Percentiles rank a stretch among this genome's conserved stretches.
Conservation (phyloP, 2,113 vertebrate species). For the Numida meleagris region DNA sequence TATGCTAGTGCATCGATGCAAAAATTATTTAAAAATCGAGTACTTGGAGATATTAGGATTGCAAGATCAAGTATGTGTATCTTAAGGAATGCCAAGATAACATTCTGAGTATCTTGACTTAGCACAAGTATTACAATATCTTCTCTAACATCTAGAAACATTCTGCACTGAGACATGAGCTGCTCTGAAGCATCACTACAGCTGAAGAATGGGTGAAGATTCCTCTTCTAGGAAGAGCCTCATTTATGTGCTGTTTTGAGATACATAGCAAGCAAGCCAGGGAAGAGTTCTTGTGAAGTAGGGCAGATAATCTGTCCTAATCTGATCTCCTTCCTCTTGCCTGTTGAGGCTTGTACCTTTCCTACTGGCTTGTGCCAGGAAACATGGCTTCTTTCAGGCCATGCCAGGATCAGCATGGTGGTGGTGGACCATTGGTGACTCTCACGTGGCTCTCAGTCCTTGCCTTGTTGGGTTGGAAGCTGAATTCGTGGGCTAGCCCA, state of each 20-base stretch:
- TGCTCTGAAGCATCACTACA: not conserved
- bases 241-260: not conserved
- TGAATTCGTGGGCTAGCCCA: accelerated
- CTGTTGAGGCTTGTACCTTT: not conserved
- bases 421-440: not conserved
- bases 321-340: accelerated
- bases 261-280: not conserved
- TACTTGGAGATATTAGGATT: not conserved
- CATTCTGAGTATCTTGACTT: not conserved
- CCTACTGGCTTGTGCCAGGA: accelerated
- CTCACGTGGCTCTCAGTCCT: accelerated
- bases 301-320: not conserved
- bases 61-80: not conserved
- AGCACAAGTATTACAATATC: not conserved
- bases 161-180: accelerated
- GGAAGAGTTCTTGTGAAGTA: not conserved
- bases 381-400: not conserved
- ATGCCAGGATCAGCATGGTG: accelerated
- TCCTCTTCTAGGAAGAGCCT: not conserved
- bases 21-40: not conserved
- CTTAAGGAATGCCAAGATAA: not conserved
- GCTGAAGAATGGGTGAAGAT: not conserved
- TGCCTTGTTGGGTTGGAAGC: not conserved
- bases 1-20: not conserved
- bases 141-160: not conserved